Evolutionary conservation across 2,797 vertebrate genomes (phyloP).

Genomic region (Xenops minutus): DNA sequence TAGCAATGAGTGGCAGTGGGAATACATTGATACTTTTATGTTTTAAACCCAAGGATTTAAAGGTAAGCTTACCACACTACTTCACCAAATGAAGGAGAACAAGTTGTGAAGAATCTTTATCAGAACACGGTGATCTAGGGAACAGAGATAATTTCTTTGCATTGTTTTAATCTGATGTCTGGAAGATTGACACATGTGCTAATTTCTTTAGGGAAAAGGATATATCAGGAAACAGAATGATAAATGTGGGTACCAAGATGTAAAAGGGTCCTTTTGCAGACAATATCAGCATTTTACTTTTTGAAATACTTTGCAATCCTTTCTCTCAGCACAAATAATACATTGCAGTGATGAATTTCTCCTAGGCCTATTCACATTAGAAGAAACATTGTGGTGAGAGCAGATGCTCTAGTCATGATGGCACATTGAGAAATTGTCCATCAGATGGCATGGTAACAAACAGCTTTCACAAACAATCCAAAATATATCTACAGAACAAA

Average conservation of each 20-base stretch:
- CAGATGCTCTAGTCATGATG: slow-evolving; percentile 36
- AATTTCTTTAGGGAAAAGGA: background rate
- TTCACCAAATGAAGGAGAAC: background rate
- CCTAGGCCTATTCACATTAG: background rate
- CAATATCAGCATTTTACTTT: background rate
- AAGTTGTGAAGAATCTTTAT: background rate
- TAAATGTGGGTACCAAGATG: background rate
- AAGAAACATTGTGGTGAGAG: background rate
- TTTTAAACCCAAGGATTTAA: background rate
- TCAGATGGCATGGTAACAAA: slow-evolving; percentile 42
- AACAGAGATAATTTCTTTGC: background rate
- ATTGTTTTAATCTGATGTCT: background rate
- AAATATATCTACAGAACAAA: slow-evolving; percentile 32
- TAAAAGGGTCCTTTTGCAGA: background rate
- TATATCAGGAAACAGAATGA: background rate
- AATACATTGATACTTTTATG: background rate
- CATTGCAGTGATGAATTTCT: slow-evolving; percentile 16
- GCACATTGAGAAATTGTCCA: slow-evolving; percentile 21
- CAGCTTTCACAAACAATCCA: slow-evolving; percentile 49
- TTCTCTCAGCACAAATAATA: slow-evolving; percentile 3
- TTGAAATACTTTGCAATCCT: background rate
- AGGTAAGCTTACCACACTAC: background rate
- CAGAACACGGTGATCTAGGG: background rate
- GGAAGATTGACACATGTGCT: background rate
- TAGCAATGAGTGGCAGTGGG: background rate